phyloP scores from a whole-genome alignment of 2,888 invertebrate genomes.

The Helobdella robusta region DNA sequence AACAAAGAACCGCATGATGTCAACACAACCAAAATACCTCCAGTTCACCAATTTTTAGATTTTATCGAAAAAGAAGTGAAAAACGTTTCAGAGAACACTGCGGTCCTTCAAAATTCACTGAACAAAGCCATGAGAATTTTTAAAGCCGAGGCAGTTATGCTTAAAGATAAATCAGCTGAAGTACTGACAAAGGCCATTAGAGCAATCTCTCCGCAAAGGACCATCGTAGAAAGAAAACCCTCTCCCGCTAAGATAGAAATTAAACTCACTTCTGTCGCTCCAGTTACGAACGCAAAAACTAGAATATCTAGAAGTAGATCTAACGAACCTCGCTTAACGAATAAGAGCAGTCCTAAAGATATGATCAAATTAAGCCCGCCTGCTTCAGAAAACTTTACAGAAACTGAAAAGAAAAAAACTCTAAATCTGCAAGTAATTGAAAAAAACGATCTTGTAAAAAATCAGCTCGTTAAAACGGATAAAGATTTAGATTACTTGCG shows the following conservation, averaged over 20 bases:
- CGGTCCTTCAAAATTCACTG: constrained; percentile 17
- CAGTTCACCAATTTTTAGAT: constrained; percentile 17
- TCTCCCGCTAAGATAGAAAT: background rate
- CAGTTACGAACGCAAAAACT: background rate
- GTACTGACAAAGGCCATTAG: constrained; percentile 11
- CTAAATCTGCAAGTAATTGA: background rate
- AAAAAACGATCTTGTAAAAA: background rate
- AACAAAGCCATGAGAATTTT: constrained; percentile 18
- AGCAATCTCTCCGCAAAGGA: background rate
- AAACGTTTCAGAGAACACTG: constrained; percentile 7
- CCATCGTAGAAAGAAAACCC: too few relatives aligned
- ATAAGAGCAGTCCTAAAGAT: too few relatives aligned
- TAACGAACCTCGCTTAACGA: too few relatives aligned
- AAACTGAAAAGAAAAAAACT: background rate
- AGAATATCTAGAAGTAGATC: too few relatives aligned
- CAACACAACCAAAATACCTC: background rate
- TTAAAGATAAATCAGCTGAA: constrained; percentile 15
- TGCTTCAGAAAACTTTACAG: background rate
- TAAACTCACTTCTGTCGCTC: background rate
- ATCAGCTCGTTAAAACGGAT: background rate
- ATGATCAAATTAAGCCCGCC: too few relatives aligned
- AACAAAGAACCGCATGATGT: background rate
- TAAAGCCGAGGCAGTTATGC: constrained; percentile 16
- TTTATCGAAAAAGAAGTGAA: constrained; percentile 17
- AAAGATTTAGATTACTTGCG: background rate